A percentile compares a stretch with the other conserved stretches of the same genome.
These are phyloP conservation scores for Saccopteryx bilineata DNA, from an alignment of 2,113 vertebrate genomes.

Conservation along the genomic window DNA sequence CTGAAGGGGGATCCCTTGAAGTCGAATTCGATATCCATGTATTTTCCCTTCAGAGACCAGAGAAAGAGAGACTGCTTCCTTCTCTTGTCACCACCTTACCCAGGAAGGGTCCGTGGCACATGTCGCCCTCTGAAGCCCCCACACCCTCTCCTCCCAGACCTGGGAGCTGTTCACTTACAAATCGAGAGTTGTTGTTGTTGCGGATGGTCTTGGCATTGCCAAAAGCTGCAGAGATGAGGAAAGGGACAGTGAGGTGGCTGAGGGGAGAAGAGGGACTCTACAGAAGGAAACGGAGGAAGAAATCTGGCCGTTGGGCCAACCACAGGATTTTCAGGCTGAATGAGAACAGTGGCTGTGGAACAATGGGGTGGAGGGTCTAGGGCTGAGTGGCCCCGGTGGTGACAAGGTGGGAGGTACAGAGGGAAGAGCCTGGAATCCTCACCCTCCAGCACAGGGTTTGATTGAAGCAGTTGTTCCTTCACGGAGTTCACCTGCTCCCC, in stretches of 20 bases:
- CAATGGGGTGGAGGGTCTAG: not conserved
- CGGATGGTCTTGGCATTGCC: slow-evolving; percentile 90
- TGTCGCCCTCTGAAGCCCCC: not conserved
- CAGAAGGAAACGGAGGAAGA: not conserved
- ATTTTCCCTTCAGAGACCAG: slow-evolving; percentile 88
- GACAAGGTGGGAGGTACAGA: too few relatives aligned
- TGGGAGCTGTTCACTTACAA: slow-evolving; percentile 85
- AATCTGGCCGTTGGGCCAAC: not conserved
- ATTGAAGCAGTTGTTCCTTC: slow-evolving; percentile 91
- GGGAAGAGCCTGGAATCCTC: not conserved
- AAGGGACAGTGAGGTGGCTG: not conserved
- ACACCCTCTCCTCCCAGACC: not conserved
- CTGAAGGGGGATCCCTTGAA: slow-evolving; percentile 91
- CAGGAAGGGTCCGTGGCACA: not conserved
- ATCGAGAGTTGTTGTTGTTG: slow-evolving; percentile 90
- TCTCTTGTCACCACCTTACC: not conserved
- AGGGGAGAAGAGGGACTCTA: not conserved
- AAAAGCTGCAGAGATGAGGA: slow-evolving; percentile 84
- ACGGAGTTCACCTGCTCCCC: slow-evolving; percentile 90
- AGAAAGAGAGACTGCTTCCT: slow-evolving; percentile 40
- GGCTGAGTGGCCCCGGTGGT: not conserved
- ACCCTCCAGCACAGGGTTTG: slow-evolving; percentile 92
- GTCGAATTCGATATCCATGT: slow-evolving; percentile 93
- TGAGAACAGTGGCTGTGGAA: not conserved
- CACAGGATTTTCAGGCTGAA: not conserved